Conservation (phyloP, 1,140 invertebrate genomes). For the Zaprionus camerounensis region DNA sequence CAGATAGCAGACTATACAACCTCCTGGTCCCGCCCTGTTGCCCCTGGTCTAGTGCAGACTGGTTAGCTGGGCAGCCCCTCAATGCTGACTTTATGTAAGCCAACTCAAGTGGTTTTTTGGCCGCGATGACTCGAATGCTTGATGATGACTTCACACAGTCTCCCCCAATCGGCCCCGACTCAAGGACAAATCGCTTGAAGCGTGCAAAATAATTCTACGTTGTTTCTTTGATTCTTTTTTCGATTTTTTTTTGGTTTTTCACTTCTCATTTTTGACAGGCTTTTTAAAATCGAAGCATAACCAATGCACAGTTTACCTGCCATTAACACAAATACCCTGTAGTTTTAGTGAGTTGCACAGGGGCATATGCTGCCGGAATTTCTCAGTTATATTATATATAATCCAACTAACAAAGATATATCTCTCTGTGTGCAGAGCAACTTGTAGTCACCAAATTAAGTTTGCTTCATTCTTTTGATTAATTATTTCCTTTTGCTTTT, state of each 20-base stretch:
- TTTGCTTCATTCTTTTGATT: slow-evolving; percentile 16
- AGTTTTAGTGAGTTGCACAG: neutral
- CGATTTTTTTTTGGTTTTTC: neutral
- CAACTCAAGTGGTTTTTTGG: slow-evolving; percentile 59
- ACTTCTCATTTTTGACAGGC: slow-evolving; percentile 32
- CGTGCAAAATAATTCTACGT: slow-evolving; percentile 61
- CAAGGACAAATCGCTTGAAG: slow-evolving; percentile 76
- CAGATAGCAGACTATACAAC: neutral
- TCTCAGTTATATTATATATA: too few species aligned
- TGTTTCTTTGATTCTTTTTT: slow-evolving; percentile 6
- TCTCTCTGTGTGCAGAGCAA: slow-evolving; percentile 10
- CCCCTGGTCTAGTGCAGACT: neutral
- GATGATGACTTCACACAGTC: slow-evolving; percentile 50
- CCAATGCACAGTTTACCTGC: slow-evolving; percentile 6
- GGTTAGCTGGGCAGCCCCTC: neutral
- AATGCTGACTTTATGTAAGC: slow-evolving; percentile 28
- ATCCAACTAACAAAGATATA: neutral
- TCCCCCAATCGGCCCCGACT: slow-evolving; percentile 52
- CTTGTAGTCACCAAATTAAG: neutral
- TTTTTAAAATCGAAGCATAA: slow-evolving; percentile 38
- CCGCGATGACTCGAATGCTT: slow-evolving; percentile 30
- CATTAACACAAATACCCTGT: slow-evolving; percentile 19
- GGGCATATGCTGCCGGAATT: neutral
- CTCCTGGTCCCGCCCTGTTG: slow-evolving; percentile 10
- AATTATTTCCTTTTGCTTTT: slow-evolving; percentile 39